Percentiles rank a stretch among this genome's conserved stretches.
These are phyloP conservation scores for Drosophila prostipennis DNA, from an alignment of 2,888 invertebrate species.

Conservation along the genomic window DNA sequence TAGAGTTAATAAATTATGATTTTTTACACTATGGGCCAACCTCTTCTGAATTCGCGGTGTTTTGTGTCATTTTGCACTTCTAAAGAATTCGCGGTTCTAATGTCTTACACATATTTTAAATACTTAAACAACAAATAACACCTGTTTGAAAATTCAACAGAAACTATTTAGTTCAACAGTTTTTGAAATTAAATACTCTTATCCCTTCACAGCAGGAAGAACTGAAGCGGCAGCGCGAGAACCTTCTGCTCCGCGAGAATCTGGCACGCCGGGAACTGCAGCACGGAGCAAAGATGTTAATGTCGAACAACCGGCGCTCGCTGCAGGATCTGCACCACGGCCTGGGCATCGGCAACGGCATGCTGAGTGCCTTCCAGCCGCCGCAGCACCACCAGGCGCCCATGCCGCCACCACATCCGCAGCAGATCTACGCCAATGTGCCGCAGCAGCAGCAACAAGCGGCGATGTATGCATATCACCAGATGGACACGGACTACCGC, in stretches of 20 bases:
- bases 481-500: slow-evolving; percentile 85
- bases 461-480: slow-evolving; percentile 68
- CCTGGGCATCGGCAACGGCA: slow-evolving; percentile 64
- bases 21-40: too few relatives aligned
- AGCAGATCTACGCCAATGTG: slow-evolving; percentile 67
- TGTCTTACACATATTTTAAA: too few relatives aligned
- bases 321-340: slow-evolving; percentile 86
- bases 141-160: too few relatives aligned
- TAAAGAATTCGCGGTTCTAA: too few relatives aligned
- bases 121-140: too few relatives aligned
- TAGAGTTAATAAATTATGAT: too few relatives aligned
- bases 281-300: slow-evolving; percentile 84
- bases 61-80: too few relatives aligned
- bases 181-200: too few relatives aligned
- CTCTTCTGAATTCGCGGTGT: too few relatives aligned
- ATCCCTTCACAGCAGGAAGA: slow-evolving; percentile 88
- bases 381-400: slow-evolving; percentile 70
- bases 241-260: slow-evolving; percentile 88
- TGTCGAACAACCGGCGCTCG: slow-evolving; percentile 86
- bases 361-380: slow-evolving; percentile 58
- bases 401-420: slow-evolving; percentile 25
- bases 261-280: slow-evolving; percentile 86
- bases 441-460: slow-evolving; percentile 71
- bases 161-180: too few relatives aligned
- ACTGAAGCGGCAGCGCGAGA: slow-evolving; percentile 89